A percentile compares a stretch with the other conserved stretches of the same genome.
phyloP scores from a whole-genome alignment of 2,888 invertebrate species.

The Lepidocyrtinus sp. region DNA sequence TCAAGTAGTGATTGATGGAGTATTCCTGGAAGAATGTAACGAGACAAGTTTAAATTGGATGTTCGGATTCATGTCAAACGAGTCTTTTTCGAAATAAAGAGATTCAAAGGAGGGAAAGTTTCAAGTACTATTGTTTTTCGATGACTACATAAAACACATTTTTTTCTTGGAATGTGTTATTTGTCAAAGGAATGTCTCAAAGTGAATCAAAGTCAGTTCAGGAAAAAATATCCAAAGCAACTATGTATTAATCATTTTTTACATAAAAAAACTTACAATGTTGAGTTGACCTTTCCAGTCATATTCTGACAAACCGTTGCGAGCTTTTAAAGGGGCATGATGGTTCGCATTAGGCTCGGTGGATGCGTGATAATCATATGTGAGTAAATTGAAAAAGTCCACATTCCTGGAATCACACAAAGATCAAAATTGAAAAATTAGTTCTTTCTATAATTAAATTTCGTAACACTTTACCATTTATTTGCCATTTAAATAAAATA shows the following conservation, averaged over 20 bases:
- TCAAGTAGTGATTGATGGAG: slow-evolving; percentile 72
- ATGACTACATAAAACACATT: not conserved
- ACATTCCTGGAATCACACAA: slow-evolving; percentile 83
- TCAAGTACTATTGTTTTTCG: too few species aligned
- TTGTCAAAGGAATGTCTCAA: too few species aligned
- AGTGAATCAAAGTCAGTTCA: too few species aligned
- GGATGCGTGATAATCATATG: slow-evolving; percentile 94
- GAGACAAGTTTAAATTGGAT: not conserved
- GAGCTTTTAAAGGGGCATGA: slow-evolving; percentile 88
- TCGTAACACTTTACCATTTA: too few species aligned
- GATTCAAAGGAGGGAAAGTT: too few species aligned
- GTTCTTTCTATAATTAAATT: too few species aligned
- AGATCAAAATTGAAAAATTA: not conserved
- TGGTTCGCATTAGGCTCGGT: slow-evolving; percentile 93
- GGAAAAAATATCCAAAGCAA: too few species aligned
- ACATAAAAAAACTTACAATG: too few species aligned
- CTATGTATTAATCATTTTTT: too few species aligned
- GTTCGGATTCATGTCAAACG: too few species aligned
- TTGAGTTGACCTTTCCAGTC: slow-evolving; percentile 90
- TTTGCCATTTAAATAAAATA: too few species aligned
- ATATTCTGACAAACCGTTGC: slow-evolving; percentile 85
- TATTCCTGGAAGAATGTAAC: slow-evolving; percentile 71
- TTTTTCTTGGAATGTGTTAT: not conserved
- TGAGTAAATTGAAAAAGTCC: slow-evolving; percentile 93
- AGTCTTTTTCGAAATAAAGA: too few species aligned